Percentiles rank a stretch among this genome's conserved stretches.
phyloP scores from a whole-genome alignment of 2,888 invertebrate species.

The Malthinus flaveolus region DNA sequence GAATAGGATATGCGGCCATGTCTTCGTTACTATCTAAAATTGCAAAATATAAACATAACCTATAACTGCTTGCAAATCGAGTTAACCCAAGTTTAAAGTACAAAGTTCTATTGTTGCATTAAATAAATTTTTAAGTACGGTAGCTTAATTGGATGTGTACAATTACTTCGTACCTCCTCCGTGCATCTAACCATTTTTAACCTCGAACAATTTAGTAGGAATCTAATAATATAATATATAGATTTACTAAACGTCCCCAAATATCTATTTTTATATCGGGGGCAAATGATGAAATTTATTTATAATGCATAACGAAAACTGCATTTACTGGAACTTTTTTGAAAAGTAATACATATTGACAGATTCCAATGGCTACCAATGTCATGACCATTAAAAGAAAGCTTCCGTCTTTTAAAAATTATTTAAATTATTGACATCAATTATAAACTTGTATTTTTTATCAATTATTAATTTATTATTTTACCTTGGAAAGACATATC shows the following conservation, averaged over 20 bases:
- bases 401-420: not conserved
- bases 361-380: constrained; percentile 15
- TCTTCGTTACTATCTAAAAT: constrained; percentile 1
- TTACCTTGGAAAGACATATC: constrained; percentile 45
- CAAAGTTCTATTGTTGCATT: constrained; percentile 17
- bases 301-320: not conserved
- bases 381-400: constrained; percentile 12
- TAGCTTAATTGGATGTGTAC: constrained; percentile 13
- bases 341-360: constrained; percentile 1
- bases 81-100: constrained; percentile 6
- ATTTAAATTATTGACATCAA: constrained; percentile 7
- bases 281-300: not conserved
- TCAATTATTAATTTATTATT: constrained; percentile 12
- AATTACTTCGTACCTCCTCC: constrained; percentile 9
- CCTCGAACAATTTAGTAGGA: too few relatives aligned
- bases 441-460: constrained; percentile 12
- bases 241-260: too few relatives aligned
- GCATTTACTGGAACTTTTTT: too few relatives aligned
- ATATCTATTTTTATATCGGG: not conserved
- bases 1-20: constrained; percentile 67
- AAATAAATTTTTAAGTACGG: constrained; percentile 11
- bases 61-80: constrained; percentile 1
- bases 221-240: too few relatives aligned
- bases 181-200: constrained; percentile 11
- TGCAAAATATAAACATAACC: constrained; percentile 21